Evolutionary conservation across 2,113 vertebrate species (phyloP).

Genomic region (Prunella fulvescens): DNA sequence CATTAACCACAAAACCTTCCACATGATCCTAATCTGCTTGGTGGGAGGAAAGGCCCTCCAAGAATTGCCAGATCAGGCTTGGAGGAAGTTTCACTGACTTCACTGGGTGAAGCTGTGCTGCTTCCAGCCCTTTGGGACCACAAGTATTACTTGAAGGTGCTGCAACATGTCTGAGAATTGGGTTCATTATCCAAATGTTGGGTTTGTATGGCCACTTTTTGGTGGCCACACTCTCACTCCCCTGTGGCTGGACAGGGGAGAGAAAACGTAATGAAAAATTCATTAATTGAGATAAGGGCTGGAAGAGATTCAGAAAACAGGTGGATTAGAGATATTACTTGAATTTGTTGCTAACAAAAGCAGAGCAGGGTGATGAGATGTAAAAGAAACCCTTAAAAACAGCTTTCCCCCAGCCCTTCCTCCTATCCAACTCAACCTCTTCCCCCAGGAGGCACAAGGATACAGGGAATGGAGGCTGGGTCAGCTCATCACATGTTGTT

Average conservation of each 20-base stretch:
- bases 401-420: not conserved
- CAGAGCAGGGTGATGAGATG: not conserved
- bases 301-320: not conserved
- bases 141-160: not conserved
- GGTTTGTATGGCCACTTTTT: not conserved
- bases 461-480: not conserved
- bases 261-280: fast-evolving
- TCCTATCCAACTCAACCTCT: not conserved
- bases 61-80: not conserved
- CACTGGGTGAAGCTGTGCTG: not conserved
- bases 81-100: not conserved
- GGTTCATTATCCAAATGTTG: not conserved
- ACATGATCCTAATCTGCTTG: not conserved
- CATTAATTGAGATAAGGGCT: not conserved
- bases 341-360: not conserved
- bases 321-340: not conserved
- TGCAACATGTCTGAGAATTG: not conserved
- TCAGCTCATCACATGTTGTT: not conserved
- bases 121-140: not conserved
- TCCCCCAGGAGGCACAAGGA: not conserved
- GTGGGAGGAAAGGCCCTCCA: not conserved
- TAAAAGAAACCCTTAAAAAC: not conserved
- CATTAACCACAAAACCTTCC: not conserved
- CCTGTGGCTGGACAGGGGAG: not conserved
- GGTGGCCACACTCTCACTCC: not conserved